phyloP scores from a whole-genome alignment of 2,888 invertebrate species.

The Philereme vetulata region DNA sequence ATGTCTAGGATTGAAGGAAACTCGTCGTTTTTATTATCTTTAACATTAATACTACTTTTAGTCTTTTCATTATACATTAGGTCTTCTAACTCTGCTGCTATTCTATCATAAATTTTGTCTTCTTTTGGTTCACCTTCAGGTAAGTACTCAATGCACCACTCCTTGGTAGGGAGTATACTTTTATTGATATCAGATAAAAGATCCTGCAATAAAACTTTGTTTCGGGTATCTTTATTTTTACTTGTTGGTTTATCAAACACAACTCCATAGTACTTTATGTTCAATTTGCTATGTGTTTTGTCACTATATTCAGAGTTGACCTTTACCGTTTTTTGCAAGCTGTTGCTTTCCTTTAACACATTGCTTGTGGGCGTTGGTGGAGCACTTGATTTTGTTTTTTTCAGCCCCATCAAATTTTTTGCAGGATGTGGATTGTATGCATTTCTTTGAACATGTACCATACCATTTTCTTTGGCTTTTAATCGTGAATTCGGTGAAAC shows the following conservation, averaged over 20 bases:
- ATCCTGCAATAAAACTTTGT: slow-evolving; percentile 58
- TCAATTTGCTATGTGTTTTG: slow-evolving; percentile 44
- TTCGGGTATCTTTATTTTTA: slow-evolving; percentile 52
- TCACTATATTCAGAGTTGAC: slow-evolving; percentile 33
- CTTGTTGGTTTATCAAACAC: slow-evolving; percentile 63
- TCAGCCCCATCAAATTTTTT: slow-evolving; percentile 51
- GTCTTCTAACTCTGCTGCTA: slow-evolving; percentile 79
- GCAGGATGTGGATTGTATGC: slow-evolving; percentile 64
- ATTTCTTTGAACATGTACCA: slow-evolving; percentile 66
- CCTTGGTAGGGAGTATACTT: slow-evolving; percentile 67
- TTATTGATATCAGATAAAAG: slow-evolving; percentile 63
- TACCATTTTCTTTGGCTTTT: slow-evolving; percentile 78
- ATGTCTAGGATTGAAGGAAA: slow-evolving; percentile 81
- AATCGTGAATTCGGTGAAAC: slow-evolving; percentile 57
- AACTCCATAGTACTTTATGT: slow-evolving; percentile 68
- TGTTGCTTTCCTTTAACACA: slow-evolving; percentile 73
- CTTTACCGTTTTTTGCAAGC: slow-evolving; percentile 51
- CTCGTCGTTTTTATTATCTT: slow-evolving; percentile 69
- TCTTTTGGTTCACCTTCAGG: slow-evolving; percentile 73
- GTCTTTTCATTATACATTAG: slow-evolving; percentile 75
- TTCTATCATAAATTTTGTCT: slow-evolving; percentile 79
- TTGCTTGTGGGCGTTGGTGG: slow-evolving; percentile 48
- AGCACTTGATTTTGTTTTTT: slow-evolving; percentile 49
- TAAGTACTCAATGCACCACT: slow-evolving; percentile 76
- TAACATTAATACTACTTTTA: slow-evolving; percentile 50